Percentiles rank a stretch among this genome's conserved stretches.
Conservation (phyloP, 2,797 vertebrate genomes). For the Anguilla pacifica region DNA sequence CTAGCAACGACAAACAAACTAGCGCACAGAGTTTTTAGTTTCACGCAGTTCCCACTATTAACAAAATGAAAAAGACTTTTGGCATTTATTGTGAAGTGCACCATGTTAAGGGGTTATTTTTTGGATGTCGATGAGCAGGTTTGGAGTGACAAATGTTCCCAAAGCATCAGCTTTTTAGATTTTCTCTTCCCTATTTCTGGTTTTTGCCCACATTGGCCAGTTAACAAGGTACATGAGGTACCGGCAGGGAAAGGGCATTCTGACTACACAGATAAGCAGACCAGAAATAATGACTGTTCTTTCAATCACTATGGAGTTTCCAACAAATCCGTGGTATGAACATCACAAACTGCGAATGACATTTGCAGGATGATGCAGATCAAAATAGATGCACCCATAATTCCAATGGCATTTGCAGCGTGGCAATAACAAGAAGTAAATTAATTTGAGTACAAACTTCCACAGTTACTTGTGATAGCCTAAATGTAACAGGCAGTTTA, state of each 20-base stretch:
- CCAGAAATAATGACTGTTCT: background rate
- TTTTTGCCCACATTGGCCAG: background rate
- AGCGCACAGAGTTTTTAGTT: background rate
- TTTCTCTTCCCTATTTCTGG: too few relatives aligned
- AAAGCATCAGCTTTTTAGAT: too few relatives aligned
- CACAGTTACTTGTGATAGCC: background rate
- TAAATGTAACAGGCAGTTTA: background rate
- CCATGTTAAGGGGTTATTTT: too few relatives aligned
- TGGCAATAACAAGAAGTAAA: background rate
- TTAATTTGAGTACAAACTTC: background rate
- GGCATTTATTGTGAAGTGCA: too few relatives aligned
- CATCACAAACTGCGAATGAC: too few relatives aligned
- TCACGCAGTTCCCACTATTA: background rate
- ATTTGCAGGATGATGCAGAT: background rate
- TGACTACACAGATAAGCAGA: background rate
- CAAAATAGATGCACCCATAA: background rate
- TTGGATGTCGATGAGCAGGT: too few relatives aligned
- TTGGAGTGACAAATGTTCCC: too few relatives aligned
- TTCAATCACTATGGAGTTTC: background rate
- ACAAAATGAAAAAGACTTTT: background rate
- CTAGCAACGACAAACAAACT: background rate
- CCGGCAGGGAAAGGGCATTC: background rate
- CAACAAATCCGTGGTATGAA: background rate
- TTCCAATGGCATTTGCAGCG: background rate
- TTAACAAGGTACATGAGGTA: background rate